phyloP scores from a whole-genome alignment of 1,140 invertebrate species.

The Dendrolimus punctatus region DNA sequence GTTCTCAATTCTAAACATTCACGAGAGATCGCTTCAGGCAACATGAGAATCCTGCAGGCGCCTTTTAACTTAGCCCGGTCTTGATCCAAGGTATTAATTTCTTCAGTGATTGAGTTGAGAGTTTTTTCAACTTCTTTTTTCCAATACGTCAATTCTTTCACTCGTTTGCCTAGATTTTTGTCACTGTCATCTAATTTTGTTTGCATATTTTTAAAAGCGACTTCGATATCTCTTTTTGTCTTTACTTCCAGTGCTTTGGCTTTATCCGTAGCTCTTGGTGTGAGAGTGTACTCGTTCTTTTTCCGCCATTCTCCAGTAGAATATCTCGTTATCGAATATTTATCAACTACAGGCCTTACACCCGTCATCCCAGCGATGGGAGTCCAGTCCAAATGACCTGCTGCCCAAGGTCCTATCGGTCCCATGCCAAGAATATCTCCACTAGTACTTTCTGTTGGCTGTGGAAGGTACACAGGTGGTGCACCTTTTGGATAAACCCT shows the following conservation, averaged over 20 bases:
- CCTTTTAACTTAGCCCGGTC: slow-evolving; percentile 75
- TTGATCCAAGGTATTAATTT: slow-evolving; percentile 77
- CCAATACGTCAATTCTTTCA: slow-evolving; percentile 76
- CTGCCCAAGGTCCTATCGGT: slow-evolving; percentile 78
- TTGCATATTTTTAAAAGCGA: slow-evolving; percentile 73
- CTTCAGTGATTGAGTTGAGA: slow-evolving; percentile 75
- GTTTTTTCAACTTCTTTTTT: slow-evolving; percentile 77
- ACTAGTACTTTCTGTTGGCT: slow-evolving; percentile 52
- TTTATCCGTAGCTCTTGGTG: slow-evolving; percentile 42
- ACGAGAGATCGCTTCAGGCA: slow-evolving; percentile 77
- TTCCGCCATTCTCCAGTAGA: slow-evolving; percentile 79
- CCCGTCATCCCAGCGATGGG: slow-evolving; percentile 79
- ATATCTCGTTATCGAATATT: slow-evolving; percentile 81
- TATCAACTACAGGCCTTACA: slow-evolving; percentile 80
- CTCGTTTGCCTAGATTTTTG: slow-evolving; percentile 72
- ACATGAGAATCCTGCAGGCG: slow-evolving; percentile 75
- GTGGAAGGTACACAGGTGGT: slow-evolving; percentile 51
- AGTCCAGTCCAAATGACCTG: slow-evolving; percentile 79
- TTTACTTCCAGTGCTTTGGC: slow-evolving; percentile 32
- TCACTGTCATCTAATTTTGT: slow-evolving; percentile 76
- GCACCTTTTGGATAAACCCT: slow-evolving; percentile 44
- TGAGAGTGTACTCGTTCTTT: slow-evolving; percentile 68
- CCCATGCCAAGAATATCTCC: slow-evolving; percentile 53
- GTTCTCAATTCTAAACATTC: slow-evolving; percentile 85
- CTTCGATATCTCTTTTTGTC: slow-evolving; percentile 32